Evolutionary conservation across 2,113 vertebrate species (phyloP), one percentile per base, ranked within the genome.

Genomic region (Alligator sinensis): DNA sequence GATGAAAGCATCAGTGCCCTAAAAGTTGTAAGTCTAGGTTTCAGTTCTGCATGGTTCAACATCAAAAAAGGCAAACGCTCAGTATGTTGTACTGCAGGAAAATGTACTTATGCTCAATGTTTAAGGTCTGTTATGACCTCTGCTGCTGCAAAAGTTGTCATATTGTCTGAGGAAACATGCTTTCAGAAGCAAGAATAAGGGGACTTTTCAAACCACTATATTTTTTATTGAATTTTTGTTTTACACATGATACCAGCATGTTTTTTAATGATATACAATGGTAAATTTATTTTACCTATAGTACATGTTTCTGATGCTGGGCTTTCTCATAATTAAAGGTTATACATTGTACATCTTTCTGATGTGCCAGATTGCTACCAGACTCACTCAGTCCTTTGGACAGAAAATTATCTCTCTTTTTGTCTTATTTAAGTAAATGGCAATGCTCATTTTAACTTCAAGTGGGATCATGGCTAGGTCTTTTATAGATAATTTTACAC

Each of bases 201-300:
- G 9, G 47, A 47, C 47, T 47, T 91, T 96, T 97, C 91, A 97
- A 96, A 82, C 92, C 91, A 93, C 74, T 79, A 89, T 94, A 95
- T 96, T 96, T 86, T 91, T 96, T 94, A 94, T 81, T 86, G 89
- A 91, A 4, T 97, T 96, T 96, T 97, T 97, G 90, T 95, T 96
- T 97, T 95, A 94, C 91, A 96, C 97, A 96, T 96, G 93, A 95
- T 96, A 92, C 93, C 93, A 86, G 89, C 96, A 92, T 95, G 94
- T 85, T 94, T 93, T 97, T 94, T 96, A 96, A 94, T 96, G 95
- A 97, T 95, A 91, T 76, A 88, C 80, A 88, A 86, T 92, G 94
- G 93, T 86, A 88, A 96, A 97, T 97, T 97, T 96, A 97, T 97
- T 96, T 97, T 96, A 97, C 96, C 97, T 96, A 96, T 94, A 84